Evolutionary conservation across 2,797 vertebrate species (phyloP).

Genomic region (Pseudomugil gertrudae): DNA sequence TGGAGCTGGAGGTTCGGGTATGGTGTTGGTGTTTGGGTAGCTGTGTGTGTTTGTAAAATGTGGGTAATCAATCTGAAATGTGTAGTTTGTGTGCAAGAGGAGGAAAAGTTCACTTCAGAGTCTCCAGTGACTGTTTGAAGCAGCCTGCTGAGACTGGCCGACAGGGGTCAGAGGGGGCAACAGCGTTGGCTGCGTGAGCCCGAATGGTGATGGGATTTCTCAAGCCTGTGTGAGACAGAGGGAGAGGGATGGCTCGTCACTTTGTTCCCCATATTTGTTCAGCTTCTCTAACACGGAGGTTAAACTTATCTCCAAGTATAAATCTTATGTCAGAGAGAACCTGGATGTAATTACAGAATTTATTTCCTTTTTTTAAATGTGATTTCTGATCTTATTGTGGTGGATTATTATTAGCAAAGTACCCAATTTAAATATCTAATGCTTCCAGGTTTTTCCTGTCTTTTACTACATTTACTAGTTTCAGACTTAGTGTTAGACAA

Average conservation of each 20-base stretch:
- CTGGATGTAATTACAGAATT: neutral
- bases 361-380: neutral
- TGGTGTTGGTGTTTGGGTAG: slow-evolving; percentile 50
- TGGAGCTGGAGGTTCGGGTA: slow-evolving; percentile 23
- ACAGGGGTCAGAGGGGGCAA: slow-evolving; percentile 39
- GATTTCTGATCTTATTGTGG: neutral
- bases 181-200: slow-evolving; percentile 37
- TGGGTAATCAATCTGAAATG: slow-evolving; percentile 52
- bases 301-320: slow-evolving; percentile 52
- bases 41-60: slow-evolving; percentile 46
- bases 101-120: slow-evolving; percentile 20
- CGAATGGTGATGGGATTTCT: slow-evolving; percentile 69
- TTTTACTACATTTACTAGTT: neutral
- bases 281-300: slow-evolving; percentile 7
- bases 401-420: neutral
- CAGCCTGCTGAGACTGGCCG: slow-evolving; percentile 29
- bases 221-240: slow-evolving; percentile 69
- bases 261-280: slow-evolving; percentile 31
- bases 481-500: neutral
- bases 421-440: neutral
- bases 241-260: slow-evolving; percentile 49
- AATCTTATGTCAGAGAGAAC: no score
- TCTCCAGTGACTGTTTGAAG: slow-evolving; percentile 23
- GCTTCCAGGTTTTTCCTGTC: neutral
- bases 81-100: slow-evolving; percentile 39